These are phyloP conservation scores for Fragum sueziense DNA, from an alignment of 2,888 invertebrate species.

Conservation along the genomic window DNA sequence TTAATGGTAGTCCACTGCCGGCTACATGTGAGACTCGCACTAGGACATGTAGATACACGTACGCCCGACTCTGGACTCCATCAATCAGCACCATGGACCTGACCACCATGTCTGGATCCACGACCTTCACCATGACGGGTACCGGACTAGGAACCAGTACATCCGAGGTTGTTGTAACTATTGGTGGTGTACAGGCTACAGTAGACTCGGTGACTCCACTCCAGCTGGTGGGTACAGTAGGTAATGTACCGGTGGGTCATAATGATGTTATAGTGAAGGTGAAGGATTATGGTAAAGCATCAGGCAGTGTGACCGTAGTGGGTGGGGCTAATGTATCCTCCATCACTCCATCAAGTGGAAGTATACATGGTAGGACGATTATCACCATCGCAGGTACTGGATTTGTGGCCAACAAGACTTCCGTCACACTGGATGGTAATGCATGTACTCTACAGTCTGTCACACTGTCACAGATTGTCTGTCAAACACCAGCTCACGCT, in stretches of 20 bases:
- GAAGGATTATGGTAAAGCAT: constrained; percentile 53
- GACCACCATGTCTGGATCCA: constrained; percentile 47
- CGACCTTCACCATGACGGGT: constrained; percentile 64
- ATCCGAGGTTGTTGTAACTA: constrained; percentile 54
- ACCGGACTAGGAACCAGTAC: constrained; percentile 48
- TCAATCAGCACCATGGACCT: constrained; percentile 53
- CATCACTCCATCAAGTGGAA: constrained; percentile 59
- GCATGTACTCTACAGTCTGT: constrained; percentile 57
- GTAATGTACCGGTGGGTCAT: constrained; percentile 64
- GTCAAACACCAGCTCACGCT: constrained; percentile 61
- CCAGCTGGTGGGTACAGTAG: constrained; percentile 61
- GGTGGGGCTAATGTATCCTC: constrained; percentile 42
- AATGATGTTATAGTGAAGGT: constrained; percentile 62
- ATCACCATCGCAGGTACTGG: constrained; percentile 66
- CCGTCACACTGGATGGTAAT: constrained; percentile 62
- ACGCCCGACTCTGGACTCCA: constrained; percentile 61
- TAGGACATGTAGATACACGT: constrained; percentile 57
- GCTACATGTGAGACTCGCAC: constrained; percentile 55
- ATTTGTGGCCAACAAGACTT: constrained; percentile 61
- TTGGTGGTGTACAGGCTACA: constrained; percentile 69
- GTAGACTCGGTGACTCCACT: constrained; percentile 56
- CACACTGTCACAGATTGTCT: constrained; percentile 58
- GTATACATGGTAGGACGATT: constrained; percentile 55
- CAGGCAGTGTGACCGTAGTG: constrained; percentile 41
- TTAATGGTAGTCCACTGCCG: constrained; percentile 41